Evolutionary conservation across 2,113 vertebrate genomes (phyloP), one percentile per base, ranked within the genome.

Genomic region (Physeter macrocephalus): DNA sequence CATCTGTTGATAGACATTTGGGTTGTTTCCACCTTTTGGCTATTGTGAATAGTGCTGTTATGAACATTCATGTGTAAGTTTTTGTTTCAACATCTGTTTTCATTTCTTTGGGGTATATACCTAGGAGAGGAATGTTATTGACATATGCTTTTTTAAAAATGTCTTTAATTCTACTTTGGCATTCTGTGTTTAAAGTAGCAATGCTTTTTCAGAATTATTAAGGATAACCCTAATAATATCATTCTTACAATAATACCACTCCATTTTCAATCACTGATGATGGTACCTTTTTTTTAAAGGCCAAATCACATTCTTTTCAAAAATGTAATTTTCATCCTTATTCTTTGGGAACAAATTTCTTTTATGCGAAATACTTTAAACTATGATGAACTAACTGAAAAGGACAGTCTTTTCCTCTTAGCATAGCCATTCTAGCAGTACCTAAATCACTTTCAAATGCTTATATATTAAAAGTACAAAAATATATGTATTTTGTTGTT

Each of bases 141-240:
- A 75, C 9, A 95, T 64, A 78, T 61, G 69, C 54, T 34, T 91
- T 80, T 77, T n/a, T 0, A 41, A 83, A 94, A 95, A 46, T 72
- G 36, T 36, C 39, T 94, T 93, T 83, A 92, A 82, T 59, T 94
- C 36, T 49, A 74, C 34, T 87, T 74, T 92, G 27, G 52, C 49
- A 92, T 61, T 61, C n/a, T 96, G 15, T 80, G 57, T 90, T 85
- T 93, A 90, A 94, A 97, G 29, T 90, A 93, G 46, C 46, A 85
- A 69, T 95, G 62, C 1, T 21, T 96, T 97, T 88, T 69, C 54
- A 94, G 84, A 95, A 91, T 91, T 84, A 77, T 84, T 83, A 96
- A 97, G 74, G 46, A 81, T 75, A 85, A 96, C 11, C 27, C 21
- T 91, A 86, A 78, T 46, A 82, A 81, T 59, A 86, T 83, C 54